Percentiles rank a stretch among this genome's conserved stretches.
Conservation (phyloP, 2,888 invertebrate genomes). For the Rotaria macrura region DNA sequence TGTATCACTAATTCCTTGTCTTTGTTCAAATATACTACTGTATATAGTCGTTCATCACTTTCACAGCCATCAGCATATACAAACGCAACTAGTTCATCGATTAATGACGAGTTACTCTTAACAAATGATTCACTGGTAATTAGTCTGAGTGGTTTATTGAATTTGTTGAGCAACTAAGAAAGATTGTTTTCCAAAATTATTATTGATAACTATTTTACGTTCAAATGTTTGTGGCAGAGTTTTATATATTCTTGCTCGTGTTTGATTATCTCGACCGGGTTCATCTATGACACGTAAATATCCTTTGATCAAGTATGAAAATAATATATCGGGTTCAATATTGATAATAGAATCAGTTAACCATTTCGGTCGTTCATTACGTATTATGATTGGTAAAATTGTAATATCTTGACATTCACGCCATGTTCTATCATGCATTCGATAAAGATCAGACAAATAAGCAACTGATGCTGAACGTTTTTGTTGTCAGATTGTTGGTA, state of each 20-base stretch:
- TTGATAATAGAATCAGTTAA: neutral
- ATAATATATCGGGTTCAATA: neutral
- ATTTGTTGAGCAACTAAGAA: neutral
- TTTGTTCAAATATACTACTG: neutral
- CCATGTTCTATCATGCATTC: neutral
- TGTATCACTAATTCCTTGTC: neutral
- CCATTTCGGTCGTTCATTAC: neutral
- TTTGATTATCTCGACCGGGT: neutral
- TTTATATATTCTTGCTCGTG: neutral
- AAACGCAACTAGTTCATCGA: neutral
- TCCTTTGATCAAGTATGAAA: neutral
- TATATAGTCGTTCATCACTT: neutral
- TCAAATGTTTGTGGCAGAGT: neutral
- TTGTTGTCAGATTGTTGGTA: neutral
- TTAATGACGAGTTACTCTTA: neutral
- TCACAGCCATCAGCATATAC: conserved; percentile 1
- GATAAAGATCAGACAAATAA: neutral
- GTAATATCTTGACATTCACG: neutral
- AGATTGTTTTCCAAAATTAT: neutral
- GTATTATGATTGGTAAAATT: neutral
- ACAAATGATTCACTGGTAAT: neutral
- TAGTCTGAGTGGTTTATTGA: neutral
- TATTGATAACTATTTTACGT: neutral
- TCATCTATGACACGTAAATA: neutral
- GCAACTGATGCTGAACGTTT: neutral